Evolutionary conservation across 2,797 vertebrate species (phyloP), one percentile per base, ranked within the genome.

Genomic region (Sebastes trivittatus): DNA sequence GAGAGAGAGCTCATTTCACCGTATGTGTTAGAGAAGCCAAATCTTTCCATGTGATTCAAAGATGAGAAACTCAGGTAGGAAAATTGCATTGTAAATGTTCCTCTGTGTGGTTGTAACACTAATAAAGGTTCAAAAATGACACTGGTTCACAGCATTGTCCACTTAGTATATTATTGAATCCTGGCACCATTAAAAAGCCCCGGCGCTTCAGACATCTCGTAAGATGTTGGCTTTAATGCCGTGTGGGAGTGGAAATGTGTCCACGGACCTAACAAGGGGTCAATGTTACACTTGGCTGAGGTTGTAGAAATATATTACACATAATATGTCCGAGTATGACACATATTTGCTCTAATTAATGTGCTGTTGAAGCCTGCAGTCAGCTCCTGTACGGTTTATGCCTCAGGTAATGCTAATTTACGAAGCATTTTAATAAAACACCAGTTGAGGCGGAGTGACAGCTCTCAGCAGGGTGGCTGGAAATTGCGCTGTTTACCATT

Each of bases 41-140:
- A 93, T 92, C 80, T 93, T 87, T 94, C 92, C 90, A 92, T 94
- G 94, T 94, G 91, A 94, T 93, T 94, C 87, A 94, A 94, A 94
- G 89, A 94, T 94, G 88, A 93, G 91, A 94, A 94, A 94, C 94
- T 95, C 93, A 95, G 94, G 94, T 95, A 95, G 93, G 94, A 94
- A 93, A 94, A 92, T 89, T 94, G 89, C 92, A 92, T 94, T 95
- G 94, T 95, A 95, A 94, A 94, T 93, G 92, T 93, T 94, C 88
- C 88, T 94, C 85, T 95, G 88, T 94, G 92, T 95, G 91, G 91
- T 94, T 95, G 94, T 94, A 92, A 94, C 93, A 92, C 93, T 91
- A 95, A 95, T 95, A 95, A 95, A 95, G 87, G 87, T 87, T 93
- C 55, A 62, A 90, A 90, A 89, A 90, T 86, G 14, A 94, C 92